Base-by-base conservation (phyloP, 1,140 invertebrate species). In the Zaprionus africanus region DNA sequence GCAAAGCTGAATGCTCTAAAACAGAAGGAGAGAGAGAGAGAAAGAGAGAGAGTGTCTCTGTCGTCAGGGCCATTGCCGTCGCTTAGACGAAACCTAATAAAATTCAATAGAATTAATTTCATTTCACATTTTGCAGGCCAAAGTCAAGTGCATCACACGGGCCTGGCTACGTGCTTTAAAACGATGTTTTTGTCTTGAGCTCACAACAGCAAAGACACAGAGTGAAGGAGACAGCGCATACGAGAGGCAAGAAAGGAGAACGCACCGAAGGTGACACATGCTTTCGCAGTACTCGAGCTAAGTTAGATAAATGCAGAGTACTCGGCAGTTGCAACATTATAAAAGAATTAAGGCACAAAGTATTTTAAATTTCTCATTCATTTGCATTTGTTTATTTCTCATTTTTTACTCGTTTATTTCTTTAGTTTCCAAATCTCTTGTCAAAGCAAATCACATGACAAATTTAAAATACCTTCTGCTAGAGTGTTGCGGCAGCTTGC, bases 21-120 rank as follows among this genome's bases (percentile, higher is more conserved):
- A 22, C 22, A 22, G 22, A 1, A 1, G 1, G 49, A 24, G 49
- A 24, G 19, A 24, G 49, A 4, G 49, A 12, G 7, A 12, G 19
- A 51, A 9, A 24, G 17, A 26, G 60, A 11, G 71, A 28, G 61
- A 22, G 56, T 84, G 68, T 78, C 85, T 67, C 67, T 49, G 54
- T 66, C 43, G 68, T 60, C 59, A 34, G 26, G 53, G 41, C 71
- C 51, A 62, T 74, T 60, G 78, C 63, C 64, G 78, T 66, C 78
- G 79, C 74, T 73, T 67, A 64, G 78, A 51, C 78, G 51, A 87
- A 88, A 83, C 83, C 85, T 84, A 84, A 90, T 84, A 90, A 88
- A 81, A 88, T 84, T 81, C 81, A 81, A 84, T 90, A 79, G 81
- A 90, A 90, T 90, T 88, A 88, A 88, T 84, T 88, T 88, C 76